Evolutionary conservation across 2,888 invertebrate genomes (phyloP).

Genomic region (Gymnosoma rotundatum): DNA sequence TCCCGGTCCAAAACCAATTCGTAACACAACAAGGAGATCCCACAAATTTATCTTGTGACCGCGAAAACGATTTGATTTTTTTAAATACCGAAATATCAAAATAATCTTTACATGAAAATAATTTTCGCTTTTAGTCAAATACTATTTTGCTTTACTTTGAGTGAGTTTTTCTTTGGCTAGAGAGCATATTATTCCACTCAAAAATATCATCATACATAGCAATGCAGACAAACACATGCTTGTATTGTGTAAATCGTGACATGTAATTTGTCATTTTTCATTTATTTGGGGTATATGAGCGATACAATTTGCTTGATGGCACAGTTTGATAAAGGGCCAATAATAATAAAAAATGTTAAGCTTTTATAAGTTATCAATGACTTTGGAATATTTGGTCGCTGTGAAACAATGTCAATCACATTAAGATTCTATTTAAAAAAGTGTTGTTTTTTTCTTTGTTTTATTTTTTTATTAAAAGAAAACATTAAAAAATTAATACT

Average conservation of each 20-base stretch:
- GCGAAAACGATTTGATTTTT: conserved; percentile 82
- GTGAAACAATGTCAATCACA: too few species aligned
- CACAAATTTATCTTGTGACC: conserved; percentile 83
- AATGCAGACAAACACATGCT: not conserved
- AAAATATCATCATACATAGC: conserved; percentile 27
- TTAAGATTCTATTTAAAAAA: too few species aligned
- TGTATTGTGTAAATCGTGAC: not conserved
- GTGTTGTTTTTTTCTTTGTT: too few species aligned
- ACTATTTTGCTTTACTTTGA: conserved; percentile 69
- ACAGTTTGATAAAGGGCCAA: not conserved
- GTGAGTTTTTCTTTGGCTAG: conserved; percentile 71
- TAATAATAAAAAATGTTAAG: not conserved
- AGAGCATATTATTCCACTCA: conserved; percentile 43
- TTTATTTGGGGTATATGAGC: conserved; percentile 11
- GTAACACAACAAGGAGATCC: conserved; percentile 82
- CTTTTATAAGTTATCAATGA: too few species aligned
- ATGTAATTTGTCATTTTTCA: not conserved
- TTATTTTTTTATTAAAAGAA: too few species aligned
- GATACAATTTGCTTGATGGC: conserved; percentile 17
- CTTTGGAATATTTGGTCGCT: too few species aligned
- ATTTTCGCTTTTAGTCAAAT: conserved; percentile 73
- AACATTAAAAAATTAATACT: too few species aligned
- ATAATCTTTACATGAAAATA: conserved; percentile 74
- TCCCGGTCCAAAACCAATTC: conserved; percentile 83
- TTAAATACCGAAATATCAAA: conserved; percentile 74